phyloP scores from a whole-genome alignment of 1,140 invertebrate genomes.

The Meloidogyne exigua region DNA sequence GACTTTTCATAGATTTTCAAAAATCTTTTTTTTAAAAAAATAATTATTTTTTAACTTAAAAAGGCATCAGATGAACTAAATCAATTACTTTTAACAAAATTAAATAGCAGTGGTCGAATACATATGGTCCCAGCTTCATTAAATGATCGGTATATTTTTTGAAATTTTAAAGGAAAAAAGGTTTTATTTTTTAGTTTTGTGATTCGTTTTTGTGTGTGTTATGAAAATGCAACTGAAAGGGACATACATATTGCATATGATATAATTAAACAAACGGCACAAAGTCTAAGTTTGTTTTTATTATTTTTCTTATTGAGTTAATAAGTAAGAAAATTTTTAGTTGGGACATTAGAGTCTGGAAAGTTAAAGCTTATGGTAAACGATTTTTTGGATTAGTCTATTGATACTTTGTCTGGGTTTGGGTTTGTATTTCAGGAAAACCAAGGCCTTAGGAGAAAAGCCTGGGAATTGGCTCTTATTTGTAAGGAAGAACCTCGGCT shows the following conservation, averaged over 20 bases:
- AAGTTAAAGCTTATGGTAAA: too few species aligned
- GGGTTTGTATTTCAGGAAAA: too few species aligned
- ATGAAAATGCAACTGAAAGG: constrained; percentile 74
- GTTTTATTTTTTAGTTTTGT: constrained; percentile 50
- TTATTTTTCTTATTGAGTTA: not conserved
- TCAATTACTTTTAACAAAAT: constrained; percentile 84
- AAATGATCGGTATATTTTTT: constrained; percentile 40
- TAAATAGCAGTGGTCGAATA: constrained; percentile 82
- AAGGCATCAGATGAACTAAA: constrained; percentile 81
- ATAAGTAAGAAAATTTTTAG: too few species aligned
- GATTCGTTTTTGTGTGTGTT: constrained; percentile 90
- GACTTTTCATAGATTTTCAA: too few species aligned
- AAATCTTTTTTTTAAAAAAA: constrained; percentile 65
- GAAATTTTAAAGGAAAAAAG: not conserved
- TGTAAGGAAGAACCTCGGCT: too few species aligned
- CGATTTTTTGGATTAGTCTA: too few species aligned
- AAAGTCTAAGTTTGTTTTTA: constrained; percentile 29
- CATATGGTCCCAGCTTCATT: constrained; percentile 60
- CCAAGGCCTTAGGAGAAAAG: too few species aligned
- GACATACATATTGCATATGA: constrained; percentile 61
- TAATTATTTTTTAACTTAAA: constrained; percentile 57
- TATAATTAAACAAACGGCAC: constrained; percentile 56
- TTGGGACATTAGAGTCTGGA: too few species aligned
- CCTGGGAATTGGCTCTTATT: too few species aligned
- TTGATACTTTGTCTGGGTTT: too few species aligned